Conservation (phyloP, 92 coral and sea anemone species). For the Porites evermanni region DNA sequence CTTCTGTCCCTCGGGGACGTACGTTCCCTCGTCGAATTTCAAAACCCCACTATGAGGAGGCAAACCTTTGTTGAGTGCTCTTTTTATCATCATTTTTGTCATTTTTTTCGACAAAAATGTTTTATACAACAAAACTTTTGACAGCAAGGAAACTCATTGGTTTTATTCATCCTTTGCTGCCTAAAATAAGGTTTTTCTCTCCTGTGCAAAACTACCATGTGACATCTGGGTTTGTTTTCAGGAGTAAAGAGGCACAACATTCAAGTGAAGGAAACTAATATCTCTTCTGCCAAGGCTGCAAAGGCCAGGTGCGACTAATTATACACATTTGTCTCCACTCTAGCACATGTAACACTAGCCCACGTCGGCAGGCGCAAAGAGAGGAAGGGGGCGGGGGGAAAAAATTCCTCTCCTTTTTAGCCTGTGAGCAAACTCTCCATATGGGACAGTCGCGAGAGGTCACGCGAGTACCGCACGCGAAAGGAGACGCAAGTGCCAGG, state of each 20-base stretch:
- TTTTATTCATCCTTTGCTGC: not conserved
- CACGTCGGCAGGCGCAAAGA: too few species aligned
- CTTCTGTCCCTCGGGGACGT: too few species aligned
- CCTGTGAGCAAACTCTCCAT: too few species aligned
- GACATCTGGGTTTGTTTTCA: not conserved
- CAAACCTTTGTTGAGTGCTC: not conserved
- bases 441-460: too few species aligned
- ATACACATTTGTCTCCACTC: not conserved
- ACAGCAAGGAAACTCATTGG: not conserved
- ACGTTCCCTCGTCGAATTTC: too few species aligned
- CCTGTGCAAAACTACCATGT: too few species aligned
- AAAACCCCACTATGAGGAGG: too few species aligned
- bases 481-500: too few species aligned
- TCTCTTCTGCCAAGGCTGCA: not conserved
- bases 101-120: not conserved
- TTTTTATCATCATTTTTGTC: not conserved
- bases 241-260: not conserved
- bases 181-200: not conserved
- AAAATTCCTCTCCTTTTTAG: too few species aligned
- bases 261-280: not conserved
- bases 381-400: too few species aligned
- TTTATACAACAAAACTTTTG: not conserved
- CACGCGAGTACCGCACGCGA: too few species aligned
- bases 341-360: too few species aligned
- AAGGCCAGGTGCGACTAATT: not conserved